Conservation (phyloP, 1,140 invertebrate species). For the Drosophila ironensis region DNA sequence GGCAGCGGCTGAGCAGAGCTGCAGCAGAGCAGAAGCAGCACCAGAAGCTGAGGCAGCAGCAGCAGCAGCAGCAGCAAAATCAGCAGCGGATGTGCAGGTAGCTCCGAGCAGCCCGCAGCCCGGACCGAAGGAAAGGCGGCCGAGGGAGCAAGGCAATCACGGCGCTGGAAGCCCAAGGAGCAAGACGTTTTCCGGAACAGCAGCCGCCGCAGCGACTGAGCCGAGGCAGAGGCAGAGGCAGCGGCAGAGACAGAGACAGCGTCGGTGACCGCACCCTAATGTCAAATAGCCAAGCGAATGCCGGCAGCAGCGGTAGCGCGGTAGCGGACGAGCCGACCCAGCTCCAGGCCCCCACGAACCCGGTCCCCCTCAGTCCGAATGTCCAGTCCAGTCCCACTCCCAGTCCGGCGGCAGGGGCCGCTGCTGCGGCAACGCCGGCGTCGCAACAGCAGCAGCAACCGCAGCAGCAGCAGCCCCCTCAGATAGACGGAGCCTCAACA, state of each 20-base stretch:
- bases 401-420: conserved; percentile 29
- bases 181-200: conserved; percentile 25
- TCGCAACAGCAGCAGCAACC: conserved; percentile 27
- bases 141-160: conserved; percentile 46
- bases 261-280: conserved; percentile 76
- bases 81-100: conserved; percentile 47
- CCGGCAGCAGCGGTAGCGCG: conserved; percentile 70
- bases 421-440: conserved; percentile 35
- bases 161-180: conserved; percentile 23
- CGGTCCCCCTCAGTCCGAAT: conserved; percentile 8
- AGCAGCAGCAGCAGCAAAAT: too few species aligned
- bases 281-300: conserved; percentile 80
- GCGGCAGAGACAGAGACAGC: conserved; percentile 4
- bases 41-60: too few species aligned
- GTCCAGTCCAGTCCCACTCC: conserved; percentile 46
- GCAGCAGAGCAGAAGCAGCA: conserved; percentile 35
- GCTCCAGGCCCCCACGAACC: conserved; percentile 17
- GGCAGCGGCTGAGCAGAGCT: conserved; percentile 66
- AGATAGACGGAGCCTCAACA: conserved; percentile 52
- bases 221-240: conserved; percentile 1
- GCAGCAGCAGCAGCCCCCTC: conserved; percentile 39
- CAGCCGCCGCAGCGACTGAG: conserved; percentile 9
- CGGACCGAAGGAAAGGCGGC: conserved; percentile 32
- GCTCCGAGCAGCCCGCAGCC: conserved; percentile 32
- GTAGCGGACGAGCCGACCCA: conserved; percentile 59